Conservation (phyloP, 2,888 invertebrate species). For the Pollenia griseotomentosa region DNA sequence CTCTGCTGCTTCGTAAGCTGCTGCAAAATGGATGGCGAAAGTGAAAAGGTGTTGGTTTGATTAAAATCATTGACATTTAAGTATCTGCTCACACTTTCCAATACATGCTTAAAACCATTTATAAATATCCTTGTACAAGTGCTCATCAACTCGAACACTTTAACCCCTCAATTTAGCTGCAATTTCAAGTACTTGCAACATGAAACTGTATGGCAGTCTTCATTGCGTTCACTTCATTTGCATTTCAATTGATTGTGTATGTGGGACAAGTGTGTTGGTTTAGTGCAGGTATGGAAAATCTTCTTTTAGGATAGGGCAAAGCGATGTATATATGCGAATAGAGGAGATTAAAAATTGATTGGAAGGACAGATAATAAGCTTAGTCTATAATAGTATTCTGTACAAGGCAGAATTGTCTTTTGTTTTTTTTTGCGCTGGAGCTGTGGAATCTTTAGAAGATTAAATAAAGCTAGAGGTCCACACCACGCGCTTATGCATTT, state of each 20-base stretch:
- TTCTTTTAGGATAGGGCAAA: neutral
- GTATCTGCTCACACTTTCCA: neutral
- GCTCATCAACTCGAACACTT: neutral
- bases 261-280: constrained; percentile 15
- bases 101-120: constrained; percentile 20
- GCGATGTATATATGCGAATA: neutral
- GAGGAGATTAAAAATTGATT: constrained; percentile 5
- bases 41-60: constrained; percentile 60
- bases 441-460: no score
- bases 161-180: constrained; percentile 14
- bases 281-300: constrained; percentile 1
- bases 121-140: neutral
- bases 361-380: neutral
- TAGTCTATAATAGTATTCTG: no score
- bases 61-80: constrained; percentile 61
- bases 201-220: neutral
- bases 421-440: no score
- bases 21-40: constrained; percentile 13
- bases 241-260: constrained; percentile 47
- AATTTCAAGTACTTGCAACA: neutral
- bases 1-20: neutral
- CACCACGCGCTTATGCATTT: no score
- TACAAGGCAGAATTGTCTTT: no score
- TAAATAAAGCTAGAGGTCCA: no score
- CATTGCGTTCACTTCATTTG: constrained; percentile 38